Percentiles rank a stretch among this genome's conserved stretches.
Conservation (phyloP, 2,888 invertebrate species). For the Neoaliturus tenellus region DNA sequence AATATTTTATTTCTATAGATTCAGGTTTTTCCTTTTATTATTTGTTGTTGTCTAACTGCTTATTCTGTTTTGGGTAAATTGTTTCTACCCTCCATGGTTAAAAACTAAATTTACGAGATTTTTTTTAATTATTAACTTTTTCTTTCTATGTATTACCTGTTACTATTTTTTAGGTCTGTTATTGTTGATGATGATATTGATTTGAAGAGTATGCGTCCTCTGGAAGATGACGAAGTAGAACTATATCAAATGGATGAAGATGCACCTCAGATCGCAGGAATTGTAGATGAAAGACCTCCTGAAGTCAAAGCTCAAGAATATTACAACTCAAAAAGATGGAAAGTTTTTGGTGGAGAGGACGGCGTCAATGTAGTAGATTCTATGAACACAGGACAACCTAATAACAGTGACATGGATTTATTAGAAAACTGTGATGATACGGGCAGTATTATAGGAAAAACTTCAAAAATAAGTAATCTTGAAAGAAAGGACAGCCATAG, state of each 20-base stretch:
- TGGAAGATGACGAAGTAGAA: conserved; percentile 80
- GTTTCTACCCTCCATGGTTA: too few relatives aligned
- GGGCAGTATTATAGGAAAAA: not conserved
- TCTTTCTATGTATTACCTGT: not conserved
- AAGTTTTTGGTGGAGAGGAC: conserved; percentile 70
- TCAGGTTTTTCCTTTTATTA: too few relatives aligned
- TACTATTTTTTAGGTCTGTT: conserved; percentile 78
- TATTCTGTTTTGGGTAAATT: too few relatives aligned
- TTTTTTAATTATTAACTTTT: not conserved
- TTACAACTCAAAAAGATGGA: conserved; percentile 70
- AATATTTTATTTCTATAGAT: too few relatives aligned
- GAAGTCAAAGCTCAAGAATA: conserved; percentile 72
- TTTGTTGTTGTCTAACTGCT: too few relatives aligned
- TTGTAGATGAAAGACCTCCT: conserved; percentile 88
- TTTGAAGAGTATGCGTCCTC: conserved; percentile 77
- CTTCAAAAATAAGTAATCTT: not conserved
- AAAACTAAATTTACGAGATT: not conserved
- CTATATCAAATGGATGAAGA: conserved; percentile 87
- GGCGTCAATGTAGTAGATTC: conserved; percentile 59
- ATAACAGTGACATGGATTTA: not conserved
- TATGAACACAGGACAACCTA: not conserved
- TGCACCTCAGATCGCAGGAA: conserved; percentile 92
- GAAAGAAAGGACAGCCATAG: not conserved
- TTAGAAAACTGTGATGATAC: conserved; percentile 61
- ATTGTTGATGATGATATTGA: conserved; percentile 93